A percentile compares a stretch with the other conserved stretches of the same genome.
Conservation (phyloP, 2,888 invertebrate genomes). For the Spialia ferax region DNA sequence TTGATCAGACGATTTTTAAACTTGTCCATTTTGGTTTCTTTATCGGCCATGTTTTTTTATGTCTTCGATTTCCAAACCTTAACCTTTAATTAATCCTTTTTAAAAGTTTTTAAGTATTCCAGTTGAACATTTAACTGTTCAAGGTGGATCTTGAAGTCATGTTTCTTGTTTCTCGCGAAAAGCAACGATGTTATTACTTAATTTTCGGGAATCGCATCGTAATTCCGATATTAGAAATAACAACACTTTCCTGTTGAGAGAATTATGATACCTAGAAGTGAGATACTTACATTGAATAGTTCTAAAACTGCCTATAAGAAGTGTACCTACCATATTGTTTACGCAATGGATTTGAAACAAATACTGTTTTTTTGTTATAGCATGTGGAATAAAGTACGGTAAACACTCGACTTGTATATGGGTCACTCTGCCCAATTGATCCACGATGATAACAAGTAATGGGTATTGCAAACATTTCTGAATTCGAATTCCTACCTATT, state of each 20-base stretch:
- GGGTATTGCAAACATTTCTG: neutral
- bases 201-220: constrained; percentile 21
- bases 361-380: constrained; percentile 25
- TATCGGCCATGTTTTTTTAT: constrained; percentile 59
- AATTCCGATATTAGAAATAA: constrained; percentile 20
- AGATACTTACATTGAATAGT: constrained; percentile 4
- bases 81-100: neutral
- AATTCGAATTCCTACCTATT: neutral
- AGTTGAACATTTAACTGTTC: neutral
- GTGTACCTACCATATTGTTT: constrained; percentile 9
- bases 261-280: constrained; percentile 6
- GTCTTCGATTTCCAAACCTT: neutral
- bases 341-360: constrained; percentile 22
- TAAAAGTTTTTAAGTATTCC: too few relatives aligned
- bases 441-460: neutral
- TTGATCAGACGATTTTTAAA: constrained; percentile 68
- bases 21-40: constrained; percentile 70
- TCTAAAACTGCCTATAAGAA: constrained; percentile 14
- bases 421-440: constrained; percentile 1
- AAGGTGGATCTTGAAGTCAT: constrained; percentile 8
- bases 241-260: constrained; percentile 24
- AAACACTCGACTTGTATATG: constrained; percentile 11
- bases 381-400: constrained; percentile 13
- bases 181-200: constrained; percentile 7
- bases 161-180: neutral